A percentile compares a stretch with the other conserved stretches of the same genome.
These are phyloP conservation scores for Lanistes nyassanus DNA, from an alignment of 1,140 invertebrate species.

Conservation along the genomic window DNA sequence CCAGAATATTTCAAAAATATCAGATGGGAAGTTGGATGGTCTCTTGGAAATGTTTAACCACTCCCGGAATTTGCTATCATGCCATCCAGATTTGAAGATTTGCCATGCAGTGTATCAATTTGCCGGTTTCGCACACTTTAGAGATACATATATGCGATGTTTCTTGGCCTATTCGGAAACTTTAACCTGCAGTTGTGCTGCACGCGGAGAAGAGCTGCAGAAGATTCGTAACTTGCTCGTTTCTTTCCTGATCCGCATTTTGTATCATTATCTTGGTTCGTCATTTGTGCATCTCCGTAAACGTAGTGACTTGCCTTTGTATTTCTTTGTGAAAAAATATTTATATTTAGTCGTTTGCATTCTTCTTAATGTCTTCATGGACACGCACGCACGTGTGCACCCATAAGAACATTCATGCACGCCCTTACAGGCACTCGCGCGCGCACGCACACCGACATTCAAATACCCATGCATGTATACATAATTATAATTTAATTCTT, in stretches of 20 bases:
- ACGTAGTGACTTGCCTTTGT: not conserved
- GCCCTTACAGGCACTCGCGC: not conserved
- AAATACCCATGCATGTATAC: not conserved
- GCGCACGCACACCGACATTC: not conserved
- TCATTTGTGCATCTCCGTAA: not conserved
- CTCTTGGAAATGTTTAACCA: too few relatives aligned
- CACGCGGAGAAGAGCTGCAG: too few relatives aligned
- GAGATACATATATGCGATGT: too few relatives aligned
- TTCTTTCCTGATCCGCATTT: not conserved
- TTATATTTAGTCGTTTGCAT: not conserved
- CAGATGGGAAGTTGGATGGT: too few relatives aligned
- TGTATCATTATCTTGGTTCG: not conserved
- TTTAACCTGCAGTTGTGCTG: too few relatives aligned
- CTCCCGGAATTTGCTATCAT: too few relatives aligned
- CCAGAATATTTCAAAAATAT: too few relatives aligned
- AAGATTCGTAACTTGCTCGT: too few relatives aligned
- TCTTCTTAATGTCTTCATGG: not conserved
- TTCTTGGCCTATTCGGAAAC: too few relatives aligned
- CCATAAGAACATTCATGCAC: not conserved
- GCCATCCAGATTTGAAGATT: too few relatives aligned
- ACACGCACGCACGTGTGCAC: not conserved
- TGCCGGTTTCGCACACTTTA: too few relatives aligned
- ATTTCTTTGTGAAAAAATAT: not conserved
- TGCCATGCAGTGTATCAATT: too few relatives aligned
- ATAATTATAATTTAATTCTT: not conserved